Percentiles rank a stretch among this genome's conserved stretches.
These are phyloP conservation scores for Diarsia dahlii DNA, from an alignment of 2,888 invertebrate species.

Conservation along the genomic window DNA sequence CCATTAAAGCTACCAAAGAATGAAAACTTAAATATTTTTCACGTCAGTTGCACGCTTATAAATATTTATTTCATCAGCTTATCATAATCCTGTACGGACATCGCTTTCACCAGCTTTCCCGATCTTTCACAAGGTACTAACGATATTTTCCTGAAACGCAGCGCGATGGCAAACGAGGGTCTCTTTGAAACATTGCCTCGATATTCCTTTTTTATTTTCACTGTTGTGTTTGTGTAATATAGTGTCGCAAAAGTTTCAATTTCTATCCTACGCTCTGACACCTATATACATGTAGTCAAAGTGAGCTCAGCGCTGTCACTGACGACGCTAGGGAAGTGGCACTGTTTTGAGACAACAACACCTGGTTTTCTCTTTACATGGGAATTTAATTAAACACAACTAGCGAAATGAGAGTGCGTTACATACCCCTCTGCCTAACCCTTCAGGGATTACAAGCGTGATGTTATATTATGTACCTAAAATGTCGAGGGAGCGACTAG, in stretches of 20 bases:
- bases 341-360: neutral
- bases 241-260: neutral
- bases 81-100: neutral
- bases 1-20: neutral
- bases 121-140: neutral
- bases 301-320: neutral
- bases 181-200: constrained; percentile 22
- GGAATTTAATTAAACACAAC: too few relatives aligned
- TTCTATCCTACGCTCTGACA: neutral
- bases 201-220: constrained; percentile 18
- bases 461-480: neutral
- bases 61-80: neutral
- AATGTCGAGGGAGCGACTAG: neutral
- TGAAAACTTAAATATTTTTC: neutral
- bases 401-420: too few relatives aligned
- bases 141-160: constrained; percentile 15
- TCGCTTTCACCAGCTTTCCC: constrained; percentile 2
- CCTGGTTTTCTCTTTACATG: too few relatives aligned
- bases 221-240: neutral
- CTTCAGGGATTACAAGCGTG: too few relatives aligned
- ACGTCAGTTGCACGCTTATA: neutral
- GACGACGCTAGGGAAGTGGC: neutral
- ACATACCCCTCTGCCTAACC: too few relatives aligned
- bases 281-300: neutral
- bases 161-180: constrained; percentile 4